Evolutionary conservation across 1,140 invertebrate species (phyloP).

Genomic region (Camponotus floridanus): DNA sequence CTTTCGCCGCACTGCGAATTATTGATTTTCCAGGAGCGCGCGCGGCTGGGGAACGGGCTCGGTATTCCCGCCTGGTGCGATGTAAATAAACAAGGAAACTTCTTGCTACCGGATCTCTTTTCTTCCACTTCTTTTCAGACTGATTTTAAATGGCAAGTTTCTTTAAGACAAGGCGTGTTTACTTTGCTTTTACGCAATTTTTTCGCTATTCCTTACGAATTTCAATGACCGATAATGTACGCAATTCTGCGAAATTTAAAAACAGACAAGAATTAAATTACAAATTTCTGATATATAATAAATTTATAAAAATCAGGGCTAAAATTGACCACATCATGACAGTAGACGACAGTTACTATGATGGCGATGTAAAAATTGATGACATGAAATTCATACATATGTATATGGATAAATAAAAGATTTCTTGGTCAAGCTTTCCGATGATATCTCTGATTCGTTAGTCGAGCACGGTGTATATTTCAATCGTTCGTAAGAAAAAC

Average conservation of each 20-base stretch:
- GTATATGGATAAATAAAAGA: neutral
- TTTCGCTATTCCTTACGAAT: neutral
- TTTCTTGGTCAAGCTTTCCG: neutral
- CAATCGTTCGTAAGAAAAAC: neutral
- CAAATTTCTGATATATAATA: neutral
- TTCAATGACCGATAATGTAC: neutral
- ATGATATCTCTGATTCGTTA: conserved; percentile 3
- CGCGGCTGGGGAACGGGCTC: conserved; percentile 63
- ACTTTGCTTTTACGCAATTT: neutral
- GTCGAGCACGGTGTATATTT: neutral
- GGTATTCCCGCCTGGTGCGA: conserved; percentile 62
- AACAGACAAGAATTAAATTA: neutral
- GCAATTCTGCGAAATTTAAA: neutral
- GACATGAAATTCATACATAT: neutral
- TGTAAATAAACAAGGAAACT: conserved; percentile 83
- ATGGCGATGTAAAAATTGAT: neutral
- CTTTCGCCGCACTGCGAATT: conserved; percentile 84
- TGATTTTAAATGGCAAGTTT: neutral
- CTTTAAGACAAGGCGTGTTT: neutral
- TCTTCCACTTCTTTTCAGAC: neutral
- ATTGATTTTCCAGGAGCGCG: conserved; percentile 83
- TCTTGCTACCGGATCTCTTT: conserved; percentile 30
- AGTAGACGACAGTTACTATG: neutral
- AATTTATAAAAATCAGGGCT: too few relatives aligned
- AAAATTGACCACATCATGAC: too few relatives aligned